phyloP scores from a whole-genome alignment of 2,888 invertebrate genomes.

The Himalopsyche anomala region DNA sequence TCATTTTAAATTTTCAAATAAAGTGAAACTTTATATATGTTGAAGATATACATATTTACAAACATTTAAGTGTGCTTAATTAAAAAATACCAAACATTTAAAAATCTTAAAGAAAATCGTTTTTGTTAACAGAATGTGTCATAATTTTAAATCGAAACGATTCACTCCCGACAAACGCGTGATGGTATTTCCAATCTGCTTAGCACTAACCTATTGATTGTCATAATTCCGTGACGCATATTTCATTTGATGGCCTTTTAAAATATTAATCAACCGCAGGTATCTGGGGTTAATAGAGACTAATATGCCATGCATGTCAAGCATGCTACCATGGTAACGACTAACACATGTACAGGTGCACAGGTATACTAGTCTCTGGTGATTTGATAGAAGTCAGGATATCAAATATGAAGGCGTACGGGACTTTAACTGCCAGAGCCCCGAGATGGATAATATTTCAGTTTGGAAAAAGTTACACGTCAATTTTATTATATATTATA shows the following conservation, averaged over 20 bases:
- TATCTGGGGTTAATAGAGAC: conserved; percentile 2
- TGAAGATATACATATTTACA: no score
- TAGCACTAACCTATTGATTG: background rate
- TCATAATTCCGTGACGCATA: background rate
- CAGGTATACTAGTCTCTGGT: background rate
- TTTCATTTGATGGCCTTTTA: background rate
- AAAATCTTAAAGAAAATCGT: no score
- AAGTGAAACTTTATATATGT: no score
- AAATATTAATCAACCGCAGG: conserved; percentile 15
- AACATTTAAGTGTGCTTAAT: no score
- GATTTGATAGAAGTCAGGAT: conserved; percentile 15
- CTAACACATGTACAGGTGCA: background rate
- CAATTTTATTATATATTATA: no score
- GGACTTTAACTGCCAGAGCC: background rate
- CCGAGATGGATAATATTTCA: background rate
- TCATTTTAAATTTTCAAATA: no score
- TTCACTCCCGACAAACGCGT: no score
- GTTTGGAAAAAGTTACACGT: no score
- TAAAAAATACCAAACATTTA: no score
- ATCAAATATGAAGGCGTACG: conserved; percentile 10
- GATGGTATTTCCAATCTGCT: background rate
- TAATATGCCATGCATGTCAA: conserved; percentile 27
- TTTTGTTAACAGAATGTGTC: no score
- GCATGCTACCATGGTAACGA: background rate
- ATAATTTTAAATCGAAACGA: no score